Evolutionary conservation across 2,888 invertebrate genomes (phyloP), one percentile per base, ranked within the genome.

Genomic region (Parascotia fuliginaria): DNA sequence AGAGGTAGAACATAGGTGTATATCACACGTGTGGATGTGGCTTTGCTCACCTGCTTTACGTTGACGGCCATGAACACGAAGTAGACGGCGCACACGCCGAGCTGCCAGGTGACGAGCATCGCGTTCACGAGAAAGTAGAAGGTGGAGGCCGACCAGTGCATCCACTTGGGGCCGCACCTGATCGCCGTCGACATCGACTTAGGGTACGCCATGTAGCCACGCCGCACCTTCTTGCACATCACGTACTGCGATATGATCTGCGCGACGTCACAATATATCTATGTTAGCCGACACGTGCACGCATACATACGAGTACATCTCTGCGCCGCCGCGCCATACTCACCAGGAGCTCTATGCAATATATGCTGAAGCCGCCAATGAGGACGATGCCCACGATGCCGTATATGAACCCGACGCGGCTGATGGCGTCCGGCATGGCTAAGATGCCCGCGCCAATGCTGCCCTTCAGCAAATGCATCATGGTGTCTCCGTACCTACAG

Each of bases 371-470:
- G 28, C 88, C 51, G 16, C 95, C 96, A 48, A 96, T 93, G 15
- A 94, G 33, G 9, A 94, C 66, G 2, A 96, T 88, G 0, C 94
- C 94, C 22, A 94, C 62, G 16, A 93, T 77, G 28, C 96, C 95
- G 12, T 93, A 89, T 56, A 95, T 77, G 0, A 96, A 75, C 0
- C 97, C 97, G 29, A 83, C 37, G 12, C 83, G 77, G 1, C 51
- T 31, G 7, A 93, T 84, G 1, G 93, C 93, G 46, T 91, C 93
- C 0, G 98, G 97, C 95, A 99, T 97, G 12, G 98, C 98, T 46
- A 99, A 90, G 56, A 99, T 96, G 1, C 99, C 99, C 0, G 98
- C 98, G 2, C 99, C 99, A 60, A 98, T 93, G 77, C 97, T 97
- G 24, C 97, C 98, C 83, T 98, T 98, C 43, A 98, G 92, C 73